Evolutionary conservation across 2,797 vertebrate species (phyloP), one percentile per base, ranked within the genome.

Genomic region (Sarcoramphus papa): DNA sequence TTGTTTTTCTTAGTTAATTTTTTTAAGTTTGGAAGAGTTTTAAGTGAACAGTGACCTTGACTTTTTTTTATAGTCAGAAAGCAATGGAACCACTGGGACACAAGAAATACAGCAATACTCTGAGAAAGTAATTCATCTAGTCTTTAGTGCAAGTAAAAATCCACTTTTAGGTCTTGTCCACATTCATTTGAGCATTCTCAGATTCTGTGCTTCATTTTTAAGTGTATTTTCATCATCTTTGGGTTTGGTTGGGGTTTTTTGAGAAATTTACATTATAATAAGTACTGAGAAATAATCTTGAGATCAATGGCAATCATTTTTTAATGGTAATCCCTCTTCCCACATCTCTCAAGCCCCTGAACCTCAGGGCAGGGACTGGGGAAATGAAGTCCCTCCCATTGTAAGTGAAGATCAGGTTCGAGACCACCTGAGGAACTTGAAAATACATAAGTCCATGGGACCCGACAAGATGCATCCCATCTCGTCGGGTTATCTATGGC

Each of bases 401-500:
- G 3, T 82, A 76, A 70, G n/a, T 43, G 31, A 67, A 59, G 14
- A 54, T 70, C 31, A 79, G 7, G 14, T 59, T 70, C 3, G 5
- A 82, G 43, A 27, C 13, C 35, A 43, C 9, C 35, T 45, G 41
- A 50, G 35, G 56, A 63, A 56, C 9, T 24, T 43, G 48, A 70
- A 45, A 10, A 12, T 68, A 33, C 8, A 1, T 73, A 65, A 60
- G 17, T 60, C 30, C 9, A 10, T 54, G n/a, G 53, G 45, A 79
- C 30, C 31, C 3, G 2, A 41, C 25, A 59, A 73, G 53, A 41
- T 73, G 25, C n/a, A 54, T 47, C 30, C 47, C 24, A 22, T 75
- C 47, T 78, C 0, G 0, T 62, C 1, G 1, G 40, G 25, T 82
- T 62, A n/a, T n/a, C 65, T 65, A 10, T 63, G 48, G 35, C 35